Conservation (phyloP, 2,888 invertebrate species). For the Aelia acuminata region DNA sequence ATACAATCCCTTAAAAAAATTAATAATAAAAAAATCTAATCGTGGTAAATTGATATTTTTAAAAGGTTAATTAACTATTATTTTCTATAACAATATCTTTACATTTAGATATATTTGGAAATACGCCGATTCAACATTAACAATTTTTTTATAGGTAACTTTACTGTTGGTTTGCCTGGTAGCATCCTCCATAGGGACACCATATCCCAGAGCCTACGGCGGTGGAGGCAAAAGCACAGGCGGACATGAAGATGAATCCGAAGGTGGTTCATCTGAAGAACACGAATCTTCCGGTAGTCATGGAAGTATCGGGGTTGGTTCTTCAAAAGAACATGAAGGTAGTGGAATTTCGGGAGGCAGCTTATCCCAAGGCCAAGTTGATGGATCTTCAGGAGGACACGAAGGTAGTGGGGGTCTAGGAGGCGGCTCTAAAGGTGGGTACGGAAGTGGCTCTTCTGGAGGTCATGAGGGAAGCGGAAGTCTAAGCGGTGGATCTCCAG, state of each 20-base stretch:
- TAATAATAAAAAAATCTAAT: too few species aligned
- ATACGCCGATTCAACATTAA: neutral
- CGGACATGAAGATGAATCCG: neutral
- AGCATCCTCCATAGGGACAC: neutral
- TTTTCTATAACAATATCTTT: too few species aligned
- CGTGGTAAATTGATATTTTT: too few species aligned
- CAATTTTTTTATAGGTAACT: neutral
- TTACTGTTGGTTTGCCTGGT: neutral
- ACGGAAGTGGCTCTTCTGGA: neutral
- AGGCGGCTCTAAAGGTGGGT: neutral
- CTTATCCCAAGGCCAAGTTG: too few species aligned
- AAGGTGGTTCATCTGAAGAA: neutral
- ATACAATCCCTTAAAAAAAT: too few species aligned
- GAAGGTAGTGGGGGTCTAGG: neutral
- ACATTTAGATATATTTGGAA: too few species aligned
- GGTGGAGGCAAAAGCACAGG: neutral
- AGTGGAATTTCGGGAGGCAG: neutral
- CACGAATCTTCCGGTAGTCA: neutral
- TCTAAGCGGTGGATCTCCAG: neutral
- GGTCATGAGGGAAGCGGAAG: slow-evolving; percentile 1
- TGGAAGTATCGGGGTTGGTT: neutral
- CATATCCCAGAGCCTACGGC: neutral
- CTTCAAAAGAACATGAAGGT: neutral
- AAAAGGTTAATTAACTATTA: too few species aligned
- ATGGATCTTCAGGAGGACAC: too few species aligned